Conservation (phyloP, 2,797 vertebrate species). For the Falco rusticolus region DNA sequence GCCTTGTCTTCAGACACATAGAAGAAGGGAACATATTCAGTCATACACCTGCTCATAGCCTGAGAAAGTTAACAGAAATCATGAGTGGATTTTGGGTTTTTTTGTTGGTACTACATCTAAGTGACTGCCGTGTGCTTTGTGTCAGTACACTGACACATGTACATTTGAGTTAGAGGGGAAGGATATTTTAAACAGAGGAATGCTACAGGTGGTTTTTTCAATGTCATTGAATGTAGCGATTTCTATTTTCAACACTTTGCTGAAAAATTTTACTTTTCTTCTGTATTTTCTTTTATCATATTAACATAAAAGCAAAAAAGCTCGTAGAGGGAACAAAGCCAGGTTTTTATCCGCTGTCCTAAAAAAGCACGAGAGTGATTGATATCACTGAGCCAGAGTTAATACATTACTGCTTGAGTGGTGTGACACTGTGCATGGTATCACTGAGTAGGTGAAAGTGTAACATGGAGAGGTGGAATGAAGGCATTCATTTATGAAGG, state of each 20-base stretch:
- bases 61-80: neutral
- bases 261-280: neutral
- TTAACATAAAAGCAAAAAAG: neutral
- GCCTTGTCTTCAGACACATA: accelerated
- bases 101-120: neutral
- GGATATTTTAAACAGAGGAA: neutral
- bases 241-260: neutral
- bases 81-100: accelerated
- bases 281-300: neutral
- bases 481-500: neutral
- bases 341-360: neutral
- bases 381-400: neutral
- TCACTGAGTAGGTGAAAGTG: neutral
- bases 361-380: neutral
- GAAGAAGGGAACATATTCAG: neutral
- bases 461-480: neutral
- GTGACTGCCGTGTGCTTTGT: neutral
- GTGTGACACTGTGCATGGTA: neutral
- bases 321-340: neutral
- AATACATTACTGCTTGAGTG: neutral
- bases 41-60: neutral
- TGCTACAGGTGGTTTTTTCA: neutral
- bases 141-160: neutral
- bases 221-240: neutral
- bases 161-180: neutral